Percentiles rank a stretch among this genome's conserved stretches.
These are phyloP conservation scores for Lottia gigantea DNA, from an alignment of 2,888 invertebrate species.

Conservation along the genomic window DNA sequence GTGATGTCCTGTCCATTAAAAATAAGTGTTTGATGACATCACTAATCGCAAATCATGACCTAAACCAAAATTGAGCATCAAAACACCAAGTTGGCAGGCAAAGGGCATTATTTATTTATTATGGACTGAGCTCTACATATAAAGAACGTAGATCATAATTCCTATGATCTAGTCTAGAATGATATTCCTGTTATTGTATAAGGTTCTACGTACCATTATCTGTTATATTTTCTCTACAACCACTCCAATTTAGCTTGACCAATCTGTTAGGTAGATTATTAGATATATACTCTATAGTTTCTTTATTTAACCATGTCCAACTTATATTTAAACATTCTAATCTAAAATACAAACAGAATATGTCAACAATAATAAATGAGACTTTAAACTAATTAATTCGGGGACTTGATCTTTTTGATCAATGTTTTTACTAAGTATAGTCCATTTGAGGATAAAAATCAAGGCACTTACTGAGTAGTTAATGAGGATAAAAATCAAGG, in stretches of 20 bases:
- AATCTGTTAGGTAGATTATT: conserved; percentile 75
- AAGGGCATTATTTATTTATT: no score
- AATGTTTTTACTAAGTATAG: no score
- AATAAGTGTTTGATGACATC: no score
- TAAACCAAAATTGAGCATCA: no score
- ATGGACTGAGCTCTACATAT: neutral
- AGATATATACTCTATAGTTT: conserved; percentile 75
- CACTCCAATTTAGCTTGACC: conserved; percentile 83
- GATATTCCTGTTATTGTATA: neutral
- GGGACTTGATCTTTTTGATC: no score
- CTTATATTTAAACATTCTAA: conserved; percentile 77
- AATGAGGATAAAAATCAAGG: no score
- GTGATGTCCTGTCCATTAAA: no score
- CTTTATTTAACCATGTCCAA: conserved; percentile 80
- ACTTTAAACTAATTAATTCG: no score
- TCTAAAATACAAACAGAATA: conserved; percentile 69
- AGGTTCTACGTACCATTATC: conserved; percentile 74
- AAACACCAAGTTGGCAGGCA: no score
- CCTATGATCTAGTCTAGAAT: neutral
- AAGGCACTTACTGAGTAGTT: no score
- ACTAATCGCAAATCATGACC: no score
- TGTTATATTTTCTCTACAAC: conserved; percentile 80
- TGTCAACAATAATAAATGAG: neutral
- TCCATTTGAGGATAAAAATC: no score
- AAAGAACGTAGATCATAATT: neutral